These are phyloP conservation scores for Egretta garzetta DNA, from an alignment of 2,113 vertebrate species.

Conservation along the genomic window DNA sequence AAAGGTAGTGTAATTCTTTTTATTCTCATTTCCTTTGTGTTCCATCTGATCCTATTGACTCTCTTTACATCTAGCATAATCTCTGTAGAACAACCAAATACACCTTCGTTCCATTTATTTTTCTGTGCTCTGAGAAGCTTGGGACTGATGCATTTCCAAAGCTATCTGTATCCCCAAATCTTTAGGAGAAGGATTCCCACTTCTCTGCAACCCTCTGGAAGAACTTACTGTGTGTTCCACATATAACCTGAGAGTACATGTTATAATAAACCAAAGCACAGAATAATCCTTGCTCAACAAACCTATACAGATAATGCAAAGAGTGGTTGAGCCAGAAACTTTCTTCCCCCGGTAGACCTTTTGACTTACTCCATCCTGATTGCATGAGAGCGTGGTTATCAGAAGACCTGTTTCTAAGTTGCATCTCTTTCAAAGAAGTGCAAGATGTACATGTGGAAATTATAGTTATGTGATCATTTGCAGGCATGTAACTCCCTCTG, in stretches of 20 bases:
- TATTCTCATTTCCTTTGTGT: neutral
- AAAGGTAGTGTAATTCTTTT: neutral
- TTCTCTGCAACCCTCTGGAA: neutral
- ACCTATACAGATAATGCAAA: too few species aligned
- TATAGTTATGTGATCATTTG: neutral
- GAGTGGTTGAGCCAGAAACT: neutral
- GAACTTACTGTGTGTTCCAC: neutral
- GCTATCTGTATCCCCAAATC: neutral
- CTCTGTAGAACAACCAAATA: neutral
- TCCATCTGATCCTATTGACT: neutral
- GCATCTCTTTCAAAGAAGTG: neutral
- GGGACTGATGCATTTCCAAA: neutral
- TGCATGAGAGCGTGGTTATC: accelerated
- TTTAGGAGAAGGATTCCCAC: neutral
- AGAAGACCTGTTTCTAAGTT: neutral
- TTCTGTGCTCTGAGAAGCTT: neutral
- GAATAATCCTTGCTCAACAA: neutral
- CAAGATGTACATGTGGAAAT: neutral
- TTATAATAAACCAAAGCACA: neutral
- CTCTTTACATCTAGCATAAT: neutral
- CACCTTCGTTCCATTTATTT: neutral
- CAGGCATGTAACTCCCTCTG: neutral
- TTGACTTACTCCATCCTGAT: neutral
- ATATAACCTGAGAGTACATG: neutral
- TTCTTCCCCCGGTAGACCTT: neutral